phyloP scores from a whole-genome alignment of 1,140 invertebrate species.

The Gryon sp. region DNA sequence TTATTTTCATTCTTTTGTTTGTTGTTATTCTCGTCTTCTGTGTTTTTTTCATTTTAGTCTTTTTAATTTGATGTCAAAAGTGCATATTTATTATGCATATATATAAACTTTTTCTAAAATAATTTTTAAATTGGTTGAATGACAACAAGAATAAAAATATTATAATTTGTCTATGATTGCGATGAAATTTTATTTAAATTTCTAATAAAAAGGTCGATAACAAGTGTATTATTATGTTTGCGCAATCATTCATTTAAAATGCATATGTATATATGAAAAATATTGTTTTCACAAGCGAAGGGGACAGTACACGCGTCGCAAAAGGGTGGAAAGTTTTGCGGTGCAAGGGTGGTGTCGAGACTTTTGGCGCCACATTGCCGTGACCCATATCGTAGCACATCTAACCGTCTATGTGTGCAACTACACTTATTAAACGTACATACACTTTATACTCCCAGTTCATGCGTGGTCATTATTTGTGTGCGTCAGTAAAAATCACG shows the following conservation, averaged over 20 bases:
- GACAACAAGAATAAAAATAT: no score
- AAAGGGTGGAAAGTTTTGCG: constrained; percentile 61
- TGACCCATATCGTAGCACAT: constrained; percentile 65
- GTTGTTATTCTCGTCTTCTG: no score
- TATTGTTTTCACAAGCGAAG: constrained; percentile 4
- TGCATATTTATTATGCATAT: no score
- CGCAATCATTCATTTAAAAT: constrained; percentile 27
- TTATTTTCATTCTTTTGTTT: no score
- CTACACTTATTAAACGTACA: constrained; percentile 38
- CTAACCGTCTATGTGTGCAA: constrained; percentile 27
- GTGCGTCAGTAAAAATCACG: constrained; percentile 20
- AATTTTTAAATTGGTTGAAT: no score
- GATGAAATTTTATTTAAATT: neutral
- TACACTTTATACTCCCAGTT: constrained; percentile 6
- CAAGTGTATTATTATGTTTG: constrained; percentile 43
- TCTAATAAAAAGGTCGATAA: constrained; percentile 35
- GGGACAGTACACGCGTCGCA: constrained; percentile 37
- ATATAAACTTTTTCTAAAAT: no score
- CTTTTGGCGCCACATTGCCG: constrained; percentile 67
- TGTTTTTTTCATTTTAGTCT: no score
- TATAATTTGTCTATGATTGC: no score
- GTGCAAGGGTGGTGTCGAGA: constrained; percentile 54
- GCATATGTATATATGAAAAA: constrained; percentile 13
- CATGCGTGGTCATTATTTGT: neutral
- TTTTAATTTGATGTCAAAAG: no score